Evolutionary conservation across 2,888 invertebrate genomes (phyloP).

Genomic region (Tridacna gigas): DNA sequence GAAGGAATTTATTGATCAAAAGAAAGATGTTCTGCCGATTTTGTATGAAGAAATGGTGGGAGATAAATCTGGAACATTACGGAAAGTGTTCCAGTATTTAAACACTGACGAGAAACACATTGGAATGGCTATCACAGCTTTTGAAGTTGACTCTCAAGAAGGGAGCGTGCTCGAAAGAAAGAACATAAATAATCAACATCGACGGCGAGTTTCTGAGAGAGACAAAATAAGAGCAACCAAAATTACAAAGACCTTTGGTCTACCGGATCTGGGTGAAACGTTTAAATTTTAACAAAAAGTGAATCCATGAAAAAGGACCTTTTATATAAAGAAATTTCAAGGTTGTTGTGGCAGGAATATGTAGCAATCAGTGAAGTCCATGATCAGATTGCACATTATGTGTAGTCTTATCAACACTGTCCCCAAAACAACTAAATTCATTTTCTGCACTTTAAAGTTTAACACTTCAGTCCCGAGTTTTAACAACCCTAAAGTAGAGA

Average conservation of each 20-base stretch:
- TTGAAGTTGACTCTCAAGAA: conserved; percentile 53
- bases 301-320: no score
- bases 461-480: no score
- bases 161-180: conserved; percentile 28
- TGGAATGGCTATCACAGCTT: conserved; percentile 42
- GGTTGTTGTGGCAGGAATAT: background rate
- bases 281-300: background rate
- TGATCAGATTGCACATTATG: no score
- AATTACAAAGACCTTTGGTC: conserved; percentile 38
- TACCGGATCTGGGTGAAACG: conserved; percentile 40
- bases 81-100: conserved; percentile 42
- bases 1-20: conserved; percentile 24
- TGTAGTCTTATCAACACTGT: no score
- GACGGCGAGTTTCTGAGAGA: background rate
- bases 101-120: conserved; percentile 50
- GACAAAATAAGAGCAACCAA: conserved; percentile 29
- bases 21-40: conserved; percentile 36
- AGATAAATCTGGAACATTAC: conserved; percentile 33
- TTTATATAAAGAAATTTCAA: no score
- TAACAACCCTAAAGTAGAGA: no score
- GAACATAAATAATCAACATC: conserved; percentile 11
- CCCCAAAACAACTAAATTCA: no score
- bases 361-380: background rate
- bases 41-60: conserved; percentile 58
- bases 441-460: no score